phyloP scores from a whole-genome alignment of 1,140 invertebrate genomes.

The Drosophila setifemur region DNA sequence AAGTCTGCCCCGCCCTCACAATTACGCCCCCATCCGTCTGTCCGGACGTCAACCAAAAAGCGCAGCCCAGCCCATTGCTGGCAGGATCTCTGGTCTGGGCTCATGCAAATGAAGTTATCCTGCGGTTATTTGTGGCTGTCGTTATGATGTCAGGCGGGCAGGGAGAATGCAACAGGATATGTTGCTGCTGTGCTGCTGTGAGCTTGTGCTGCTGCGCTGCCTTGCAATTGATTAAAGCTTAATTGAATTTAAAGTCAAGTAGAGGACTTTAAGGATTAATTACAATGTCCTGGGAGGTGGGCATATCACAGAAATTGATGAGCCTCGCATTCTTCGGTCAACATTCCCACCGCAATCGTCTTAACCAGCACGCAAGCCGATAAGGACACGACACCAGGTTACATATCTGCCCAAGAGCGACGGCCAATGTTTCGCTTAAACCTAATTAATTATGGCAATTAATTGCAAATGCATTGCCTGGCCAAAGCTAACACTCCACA shows the following conservation, averaged over 20 bases:
- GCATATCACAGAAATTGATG: constrained; percentile 39
- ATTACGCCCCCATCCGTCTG: constrained; percentile 15
- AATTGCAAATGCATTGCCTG: constrained; percentile 59
- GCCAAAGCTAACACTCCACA: constrained; percentile 36
- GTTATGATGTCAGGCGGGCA: constrained; percentile 55
- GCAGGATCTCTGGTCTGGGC: constrained; percentile 10
- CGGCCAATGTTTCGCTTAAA: constrained; percentile 40
- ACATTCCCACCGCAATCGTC: constrained; percentile 39
- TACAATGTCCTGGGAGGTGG: constrained; percentile 13
- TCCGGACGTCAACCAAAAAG: constrained; percentile 3
- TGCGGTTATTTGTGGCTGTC: constrained; percentile 78
- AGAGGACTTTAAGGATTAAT: constrained; percentile 57
- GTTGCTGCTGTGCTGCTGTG: constrained; percentile 42
- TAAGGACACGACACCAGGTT: constrained; percentile 33
- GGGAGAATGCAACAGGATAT: background rate
- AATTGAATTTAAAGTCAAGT: constrained; percentile 66
- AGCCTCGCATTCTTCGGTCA: constrained; percentile 25
- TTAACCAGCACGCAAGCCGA: constrained; percentile 59
- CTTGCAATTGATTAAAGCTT: constrained; percentile 73
- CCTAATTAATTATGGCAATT: constrained; percentile 74
- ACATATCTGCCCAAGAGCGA: background rate
- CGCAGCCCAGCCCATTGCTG: background rate
- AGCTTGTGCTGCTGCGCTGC: constrained; percentile 16
- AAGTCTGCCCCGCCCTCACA: constrained; percentile 22
- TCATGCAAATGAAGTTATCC: constrained; percentile 79